Conservation (phyloP, 2,888 invertebrate species). For the Isoperla grammatica region DNA sequence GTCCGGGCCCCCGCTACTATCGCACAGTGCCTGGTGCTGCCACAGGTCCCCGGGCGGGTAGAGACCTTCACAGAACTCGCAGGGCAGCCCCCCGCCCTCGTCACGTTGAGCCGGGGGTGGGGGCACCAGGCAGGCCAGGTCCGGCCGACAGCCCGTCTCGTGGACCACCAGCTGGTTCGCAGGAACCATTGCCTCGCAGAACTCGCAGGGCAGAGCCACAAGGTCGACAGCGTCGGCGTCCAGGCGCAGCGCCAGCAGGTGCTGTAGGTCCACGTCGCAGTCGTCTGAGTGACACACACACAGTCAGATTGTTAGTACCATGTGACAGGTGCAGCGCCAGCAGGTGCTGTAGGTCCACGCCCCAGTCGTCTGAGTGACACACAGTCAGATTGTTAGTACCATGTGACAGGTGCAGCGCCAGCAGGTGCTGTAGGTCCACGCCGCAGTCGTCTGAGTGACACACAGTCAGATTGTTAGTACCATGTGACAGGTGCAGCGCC, state of each 20-base stretch:
- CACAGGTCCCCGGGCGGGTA: conserved; percentile 44
- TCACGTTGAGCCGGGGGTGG: conserved; percentile 29
- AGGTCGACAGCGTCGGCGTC: conserved; percentile 18
- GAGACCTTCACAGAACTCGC: conserved; percentile 34
- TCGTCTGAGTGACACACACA: no score
- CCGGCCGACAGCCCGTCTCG: conserved; percentile 43
- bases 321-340: no score
- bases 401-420: no score
- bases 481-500: no score
- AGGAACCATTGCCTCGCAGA: conserved; percentile 49
- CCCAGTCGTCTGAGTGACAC: no score
- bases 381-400: no score
- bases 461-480: no score
- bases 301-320: no score
- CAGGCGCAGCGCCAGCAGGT: conserved; percentile 20
- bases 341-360: no score
- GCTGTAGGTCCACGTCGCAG: conserved; percentile 22
- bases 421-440: no score
- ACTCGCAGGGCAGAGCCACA: conserved; percentile 49
- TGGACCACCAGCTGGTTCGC: conserved; percentile 35
- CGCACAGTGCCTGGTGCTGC: conserved; percentile 45
- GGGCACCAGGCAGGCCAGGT: conserved; percentile 39
- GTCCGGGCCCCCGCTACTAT: background rate
- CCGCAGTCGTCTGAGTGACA: no score
- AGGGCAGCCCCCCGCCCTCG: conserved; percentile 29